Evolutionary conservation across 2,113 vertebrate species (phyloP).

Genomic region (Artemisiospiza belli): DNA sequence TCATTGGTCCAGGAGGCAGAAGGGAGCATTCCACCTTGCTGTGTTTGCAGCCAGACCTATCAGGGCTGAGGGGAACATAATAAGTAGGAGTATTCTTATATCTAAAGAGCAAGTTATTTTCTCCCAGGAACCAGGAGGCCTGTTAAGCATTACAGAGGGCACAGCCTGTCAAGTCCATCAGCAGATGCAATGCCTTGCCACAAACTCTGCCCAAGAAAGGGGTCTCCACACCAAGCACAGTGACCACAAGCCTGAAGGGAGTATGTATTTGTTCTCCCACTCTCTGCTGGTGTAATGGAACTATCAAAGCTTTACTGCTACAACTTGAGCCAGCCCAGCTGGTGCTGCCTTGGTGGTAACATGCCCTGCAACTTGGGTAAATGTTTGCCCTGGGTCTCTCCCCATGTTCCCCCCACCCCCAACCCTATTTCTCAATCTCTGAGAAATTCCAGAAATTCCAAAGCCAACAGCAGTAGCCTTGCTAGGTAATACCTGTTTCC

Average conservation of each 20-base stretch:
- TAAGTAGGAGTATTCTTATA: background rate
- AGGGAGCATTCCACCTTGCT: background rate
- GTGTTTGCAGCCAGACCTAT: background rate
- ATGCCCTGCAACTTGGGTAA: background rate
- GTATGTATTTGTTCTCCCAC: background rate
- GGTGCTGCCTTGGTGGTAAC: background rate
- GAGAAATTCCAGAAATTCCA: background rate
- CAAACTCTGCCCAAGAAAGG: background rate
- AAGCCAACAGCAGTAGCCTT: background rate
- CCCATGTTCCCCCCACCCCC: fast-evolving
- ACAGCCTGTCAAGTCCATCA: background rate
- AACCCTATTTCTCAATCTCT: background rate
- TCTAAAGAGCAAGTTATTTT: background rate
- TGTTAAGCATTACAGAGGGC: background rate
- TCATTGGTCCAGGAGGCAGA: background rate
- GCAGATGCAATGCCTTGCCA: fast-evolving
- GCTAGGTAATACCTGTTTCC: background rate
- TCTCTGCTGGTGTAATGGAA: background rate
- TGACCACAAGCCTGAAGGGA: background rate
- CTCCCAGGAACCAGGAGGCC: background rate
- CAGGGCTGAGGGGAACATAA: background rate
- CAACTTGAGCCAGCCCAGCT: background rate
- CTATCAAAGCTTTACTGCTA: background rate
- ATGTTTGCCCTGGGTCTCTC: fast-evolving
- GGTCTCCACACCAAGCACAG: background rate